Percentiles rank a stretch among this genome's conserved stretches.
Conservation (phyloP, 1,140 invertebrate genomes). For the Orussus abietinus region DNA sequence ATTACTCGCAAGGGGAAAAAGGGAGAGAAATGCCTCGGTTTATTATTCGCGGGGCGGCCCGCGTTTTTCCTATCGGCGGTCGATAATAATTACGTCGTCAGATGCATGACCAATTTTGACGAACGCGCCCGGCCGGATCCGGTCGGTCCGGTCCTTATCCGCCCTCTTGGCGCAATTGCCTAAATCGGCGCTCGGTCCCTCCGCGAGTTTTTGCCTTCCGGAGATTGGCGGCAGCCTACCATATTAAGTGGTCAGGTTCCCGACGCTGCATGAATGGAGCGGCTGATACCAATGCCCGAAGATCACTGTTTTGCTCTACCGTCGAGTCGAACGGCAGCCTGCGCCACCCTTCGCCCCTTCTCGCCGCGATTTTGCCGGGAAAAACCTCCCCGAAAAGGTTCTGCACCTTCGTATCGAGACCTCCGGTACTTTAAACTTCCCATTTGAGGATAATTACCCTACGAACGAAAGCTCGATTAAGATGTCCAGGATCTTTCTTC, state of each 20-base stretch:
- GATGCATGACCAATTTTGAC: conserved; percentile 25
- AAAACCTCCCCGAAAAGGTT: too few species aligned
- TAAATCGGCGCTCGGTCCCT: conserved; percentile 24
- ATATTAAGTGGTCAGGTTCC: conserved; percentile 28
- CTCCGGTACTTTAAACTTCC: too few species aligned
- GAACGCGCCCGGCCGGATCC: conserved; percentile 9
- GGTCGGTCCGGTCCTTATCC: conserved; percentile 23
- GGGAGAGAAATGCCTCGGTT: too few species aligned
- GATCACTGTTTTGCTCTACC: conserved; percentile 23
- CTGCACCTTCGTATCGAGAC: too few species aligned
- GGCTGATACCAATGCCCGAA: conserved; percentile 15
- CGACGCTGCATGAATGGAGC: conserved; percentile 28
- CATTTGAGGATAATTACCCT: too few species aligned
- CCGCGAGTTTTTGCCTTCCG: conserved; percentile 23
- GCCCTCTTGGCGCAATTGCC: conserved; percentile 23
- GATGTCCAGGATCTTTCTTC: too few species aligned
- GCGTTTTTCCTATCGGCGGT: not conserved
- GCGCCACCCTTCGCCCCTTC: too few species aligned
- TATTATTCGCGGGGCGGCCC: too few species aligned
- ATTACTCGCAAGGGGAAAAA: too few species aligned
- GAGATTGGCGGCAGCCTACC: conserved; percentile 26
- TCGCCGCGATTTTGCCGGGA: too few species aligned
- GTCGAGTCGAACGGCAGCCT: too few species aligned
- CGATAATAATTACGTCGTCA: conserved; percentile 23
- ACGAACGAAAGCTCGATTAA: too few species aligned